Base-by-base conservation (phyloP, 2,888 invertebrate genomes). In the Eurytoma adleriae region DNA sequence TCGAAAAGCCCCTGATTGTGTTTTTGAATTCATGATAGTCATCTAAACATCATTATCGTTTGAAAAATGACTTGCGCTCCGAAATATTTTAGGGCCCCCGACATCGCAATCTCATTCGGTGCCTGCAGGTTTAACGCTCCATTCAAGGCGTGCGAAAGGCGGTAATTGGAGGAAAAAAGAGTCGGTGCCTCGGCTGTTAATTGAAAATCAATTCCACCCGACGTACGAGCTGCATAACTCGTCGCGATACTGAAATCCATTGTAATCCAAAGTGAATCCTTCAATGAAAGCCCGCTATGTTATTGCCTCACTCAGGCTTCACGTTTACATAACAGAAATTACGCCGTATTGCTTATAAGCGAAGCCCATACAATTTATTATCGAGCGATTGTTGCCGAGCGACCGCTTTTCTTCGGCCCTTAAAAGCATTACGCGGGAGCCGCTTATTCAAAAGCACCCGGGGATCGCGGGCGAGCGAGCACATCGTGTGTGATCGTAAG, bases 291-390 rank as follows among this genome's bases (percentile, higher is more conserved):
- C 10, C 40, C 40, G 40, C 40, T 40, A 40, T 10, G 40, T 10
- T 10, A 40, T 54, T 71, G 61, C 50, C 71, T 71, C 59, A 52
- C 50, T 20, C 40, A 61, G 61, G 50, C 50, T 71, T 71, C 71
- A 2, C n/a, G 72, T 80, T 83, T 79, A 84, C 78, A 80, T 83
- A 84, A 83, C 79, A 54, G 70, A 71, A 80, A 82, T 79, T 71
- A 30, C 64, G 64, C 54, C 61, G 12, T 62, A 74, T 14, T 62
- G 50, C 50, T 4, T 18, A 48, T 27, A 30, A 20, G 20, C 12
- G 56, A 40, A 40, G 59, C 18, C 3, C 50, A 61, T 57, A 70
- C 57, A 40, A 40, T 30, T n/a, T 61, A n/a, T 71, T 71, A 71
- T 27, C 59, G 71, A 27, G n/a, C 71, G 13, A 71, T 71, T 71